Percentiles rank a stretch among this genome's conserved stretches.
Evolutionary conservation across 2,797 vertebrate genomes (phyloP).

Genomic region (Cetoscarus ocellatus): DNA sequence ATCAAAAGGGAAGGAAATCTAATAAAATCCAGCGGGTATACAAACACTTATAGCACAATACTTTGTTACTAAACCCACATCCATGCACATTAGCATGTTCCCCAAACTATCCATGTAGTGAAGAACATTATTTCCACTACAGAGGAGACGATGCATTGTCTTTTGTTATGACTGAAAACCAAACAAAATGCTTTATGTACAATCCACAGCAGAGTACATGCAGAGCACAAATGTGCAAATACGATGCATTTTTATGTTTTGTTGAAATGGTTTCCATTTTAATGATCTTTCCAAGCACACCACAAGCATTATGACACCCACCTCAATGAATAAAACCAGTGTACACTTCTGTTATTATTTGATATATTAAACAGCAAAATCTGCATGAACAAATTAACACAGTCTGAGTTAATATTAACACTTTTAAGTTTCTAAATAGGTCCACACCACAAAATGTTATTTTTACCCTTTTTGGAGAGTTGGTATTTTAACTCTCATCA

Average conservation of each 20-base stretch:
- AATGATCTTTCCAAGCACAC: background rate
- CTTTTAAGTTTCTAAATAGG: too few relatives aligned
- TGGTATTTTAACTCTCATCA: too few relatives aligned
- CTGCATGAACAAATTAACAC: too few relatives aligned
- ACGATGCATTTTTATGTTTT: background rate
- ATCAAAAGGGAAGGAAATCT: slow-evolving; percentile 41
- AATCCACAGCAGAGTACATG: background rate
- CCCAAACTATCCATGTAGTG: slow-evolving; percentile 9
- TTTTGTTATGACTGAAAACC: slow-evolving; percentile 12
- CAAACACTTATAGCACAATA: background rate
- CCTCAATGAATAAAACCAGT: background rate
- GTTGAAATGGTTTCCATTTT: background rate
- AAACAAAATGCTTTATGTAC: background rate
- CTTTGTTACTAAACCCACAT: background rate
- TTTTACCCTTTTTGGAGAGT: too few relatives aligned
- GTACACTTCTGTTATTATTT: too few relatives aligned
- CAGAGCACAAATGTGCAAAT: background rate
- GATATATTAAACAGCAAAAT: too few relatives aligned
- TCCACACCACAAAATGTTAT: too few relatives aligned
- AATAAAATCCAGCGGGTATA: slow-evolving; percentile 22
- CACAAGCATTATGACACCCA: background rate
- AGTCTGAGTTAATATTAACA: too few relatives aligned
- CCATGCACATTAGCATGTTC: slow-evolving; percentile 1
- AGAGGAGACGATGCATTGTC: background rate
- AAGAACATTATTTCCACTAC: slow-evolving; percentile 15